Evolutionary conservation across 2,797 vertebrate species (phyloP), one percentile per base, ranked within the genome.

Genomic region (Clarias pachynema): DNA sequence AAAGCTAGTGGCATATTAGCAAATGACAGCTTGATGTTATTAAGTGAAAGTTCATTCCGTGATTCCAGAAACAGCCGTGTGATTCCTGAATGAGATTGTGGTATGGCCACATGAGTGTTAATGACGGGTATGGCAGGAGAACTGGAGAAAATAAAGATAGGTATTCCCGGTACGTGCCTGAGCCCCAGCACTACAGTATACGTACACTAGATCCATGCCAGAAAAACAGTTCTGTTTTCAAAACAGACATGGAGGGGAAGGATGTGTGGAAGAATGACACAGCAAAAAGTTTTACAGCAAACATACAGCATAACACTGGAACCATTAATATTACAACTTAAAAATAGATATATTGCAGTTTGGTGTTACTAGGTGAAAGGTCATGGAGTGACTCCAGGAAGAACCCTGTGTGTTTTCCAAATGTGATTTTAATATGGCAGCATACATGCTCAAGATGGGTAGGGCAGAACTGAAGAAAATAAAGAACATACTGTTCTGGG

Each of bases 141-240:
- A 63, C 85, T 26, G 79, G 86, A 86, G 83, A 81, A 81, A 70
- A 87, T 72, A 74, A 65, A 59, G 85, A 89, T 79, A 89, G 75
- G 83, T 91, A 89, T 91, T 89, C 89, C 85, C 24, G 16, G 70
- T 84, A 29, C 34, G 29, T 92, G 91, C 90, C 88, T 85, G 85
- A 74, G 8, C 10, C 86, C 90, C 92, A 92, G 5, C 3, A 87
- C 86, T 89, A 90, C 85, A 53, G 12, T 53, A 53, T 53, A 14
- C 49, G 49, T 53, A 86, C 87, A 65, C 84, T 89, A 88, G 87
- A 87, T 59, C 1, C 2, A 69, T 53, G 81, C 89, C 89, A 89
- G 65, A 85, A 87, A 89, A 74, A 78, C 79, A 87, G 86, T 78
- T 85, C 88, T 65, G 89, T 89, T 89, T 89, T 89, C 63, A 87